A percentile compares a stretch with the other conserved stretches of the same genome.
phyloP scores from a whole-genome alignment of 2,113 vertebrate species.

The Pyxicephalus adspersus region DNA sequence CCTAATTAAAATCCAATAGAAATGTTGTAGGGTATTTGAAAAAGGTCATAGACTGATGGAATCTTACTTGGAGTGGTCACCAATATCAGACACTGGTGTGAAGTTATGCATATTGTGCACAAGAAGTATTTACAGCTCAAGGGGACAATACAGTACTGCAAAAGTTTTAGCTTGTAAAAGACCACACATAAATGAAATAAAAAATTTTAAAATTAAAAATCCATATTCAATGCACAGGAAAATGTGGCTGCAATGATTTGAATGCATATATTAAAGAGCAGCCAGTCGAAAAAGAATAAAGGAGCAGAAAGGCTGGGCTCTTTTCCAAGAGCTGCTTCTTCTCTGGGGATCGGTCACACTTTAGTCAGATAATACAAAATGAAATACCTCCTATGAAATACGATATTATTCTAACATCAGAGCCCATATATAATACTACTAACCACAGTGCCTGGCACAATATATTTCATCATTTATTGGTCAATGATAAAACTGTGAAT shows the following conservation, averaged over 20 bases:
- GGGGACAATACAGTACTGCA: too few species aligned
- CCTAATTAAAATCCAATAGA: too few species aligned
- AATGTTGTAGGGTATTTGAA: too few species aligned
- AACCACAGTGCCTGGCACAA: slow-evolving; percentile 82
- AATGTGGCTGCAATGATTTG: slow-evolving; percentile 67
- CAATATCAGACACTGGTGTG: too few species aligned
- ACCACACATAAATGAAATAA: too few species aligned
- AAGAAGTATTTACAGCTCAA: too few species aligned
- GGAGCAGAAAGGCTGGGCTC: slow-evolving; percentile 59
- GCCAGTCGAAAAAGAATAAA: slow-evolving; percentile 64
- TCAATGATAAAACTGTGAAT: slow-evolving; percentile 76
- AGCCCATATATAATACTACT: slow-evolving; percentile 90
- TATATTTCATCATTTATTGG: slow-evolving; percentile 76
- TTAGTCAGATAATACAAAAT: slow-evolving; percentile 75
- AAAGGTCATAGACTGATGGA: too few species aligned
- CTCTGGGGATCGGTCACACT: slow-evolving; percentile 89
- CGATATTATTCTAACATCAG: slow-evolving; percentile 89
- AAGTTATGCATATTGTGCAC: too few species aligned
- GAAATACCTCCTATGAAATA: slow-evolving; percentile 73
- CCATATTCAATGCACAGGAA: slow-evolving; percentile 84
- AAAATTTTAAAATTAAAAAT: slow-evolving; percentile 85
- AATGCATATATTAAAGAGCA: slow-evolving; percentile 44
- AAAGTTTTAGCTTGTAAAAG: too few species aligned
- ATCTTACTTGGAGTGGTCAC: too few species aligned
- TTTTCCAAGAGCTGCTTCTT: slow-evolving; percentile 80